phyloP scores from a whole-genome alignment of 2,888 invertebrate genomes.

The Sicus ferrugineus region DNA sequence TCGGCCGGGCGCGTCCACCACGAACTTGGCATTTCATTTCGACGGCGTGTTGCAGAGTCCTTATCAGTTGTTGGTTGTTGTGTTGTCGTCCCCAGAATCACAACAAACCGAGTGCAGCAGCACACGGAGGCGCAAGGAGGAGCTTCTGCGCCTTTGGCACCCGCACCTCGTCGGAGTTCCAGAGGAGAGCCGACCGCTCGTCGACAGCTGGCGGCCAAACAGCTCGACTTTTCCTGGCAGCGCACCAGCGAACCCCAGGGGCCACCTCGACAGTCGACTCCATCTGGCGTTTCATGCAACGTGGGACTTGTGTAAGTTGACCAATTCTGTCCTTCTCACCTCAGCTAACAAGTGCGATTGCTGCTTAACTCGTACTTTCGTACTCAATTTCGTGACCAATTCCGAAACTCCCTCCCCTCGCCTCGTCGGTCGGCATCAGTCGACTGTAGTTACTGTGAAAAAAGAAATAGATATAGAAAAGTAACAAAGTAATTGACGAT shows the following conservation, averaged over 20 bases:
- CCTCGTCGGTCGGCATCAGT: no score
- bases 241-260: background rate
- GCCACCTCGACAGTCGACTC: background rate
- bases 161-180: no score
- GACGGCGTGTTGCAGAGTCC: background rate
- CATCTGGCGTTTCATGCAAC: background rate
- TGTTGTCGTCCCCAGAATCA: slow-evolving; percentile 6
- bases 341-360: no score
- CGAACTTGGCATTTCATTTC: background rate
- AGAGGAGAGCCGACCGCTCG: no score
- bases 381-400: no score
- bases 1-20: slow-evolving; percentile 4
- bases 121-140: background rate
- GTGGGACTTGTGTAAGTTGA: slow-evolving; percentile 18
- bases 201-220: background rate
- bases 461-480: no score
- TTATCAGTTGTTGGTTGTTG: slow-evolving; percentile 5
- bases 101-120: background rate
- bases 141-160: no score
- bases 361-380: no score
- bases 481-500: no score
- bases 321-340: no score
- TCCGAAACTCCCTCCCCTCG: no score
- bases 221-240: background rate
- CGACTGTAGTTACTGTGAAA: no score